These are phyloP conservation scores for Hypolimnas misippus DNA, from an alignment of 2,888 invertebrate species.

Conservation along the genomic window DNA sequence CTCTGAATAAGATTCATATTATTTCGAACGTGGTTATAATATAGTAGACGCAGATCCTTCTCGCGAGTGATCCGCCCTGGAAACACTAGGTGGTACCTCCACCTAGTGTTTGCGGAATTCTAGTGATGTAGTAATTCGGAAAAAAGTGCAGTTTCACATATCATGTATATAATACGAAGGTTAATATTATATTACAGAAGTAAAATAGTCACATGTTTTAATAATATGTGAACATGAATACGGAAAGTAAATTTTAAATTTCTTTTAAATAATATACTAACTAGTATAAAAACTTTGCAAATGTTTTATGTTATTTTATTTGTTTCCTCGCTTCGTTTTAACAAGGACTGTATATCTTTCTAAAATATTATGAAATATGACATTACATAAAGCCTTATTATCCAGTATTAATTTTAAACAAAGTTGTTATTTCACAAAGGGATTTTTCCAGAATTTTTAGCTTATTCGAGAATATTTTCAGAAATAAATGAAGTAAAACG, in stretches of 20 bases:
- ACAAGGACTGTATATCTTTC: not conserved
- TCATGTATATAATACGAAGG: too few species aligned
- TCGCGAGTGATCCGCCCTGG: too few species aligned
- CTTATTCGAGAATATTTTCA: conserved; percentile 15
- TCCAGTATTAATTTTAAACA: conserved; percentile 25
- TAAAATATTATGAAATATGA: conserved; percentile 13
- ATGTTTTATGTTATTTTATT: not conserved
- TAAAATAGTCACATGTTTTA: too few species aligned
- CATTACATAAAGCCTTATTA: conserved; percentile 18
- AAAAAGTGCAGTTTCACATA: too few species aligned
- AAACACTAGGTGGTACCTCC: too few species aligned
- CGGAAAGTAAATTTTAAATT: not conserved
- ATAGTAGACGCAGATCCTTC: too few species aligned
- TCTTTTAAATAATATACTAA: not conserved
- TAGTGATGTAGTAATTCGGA: too few species aligned
- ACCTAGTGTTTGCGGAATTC: too few species aligned
- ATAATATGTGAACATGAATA: too few species aligned
- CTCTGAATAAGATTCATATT: too few species aligned
- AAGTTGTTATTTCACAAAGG: conserved; percentile 19
- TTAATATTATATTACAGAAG: too few species aligned
- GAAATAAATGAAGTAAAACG: conserved; percentile 18
- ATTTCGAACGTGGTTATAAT: too few species aligned
- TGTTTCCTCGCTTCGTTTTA: not conserved
- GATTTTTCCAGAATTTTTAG: conserved; percentile 21
- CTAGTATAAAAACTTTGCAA: not conserved